Evolutionary conservation across 2,113 vertebrate species (phyloP).

Genomic region (Spilogale gracilis): DNA sequence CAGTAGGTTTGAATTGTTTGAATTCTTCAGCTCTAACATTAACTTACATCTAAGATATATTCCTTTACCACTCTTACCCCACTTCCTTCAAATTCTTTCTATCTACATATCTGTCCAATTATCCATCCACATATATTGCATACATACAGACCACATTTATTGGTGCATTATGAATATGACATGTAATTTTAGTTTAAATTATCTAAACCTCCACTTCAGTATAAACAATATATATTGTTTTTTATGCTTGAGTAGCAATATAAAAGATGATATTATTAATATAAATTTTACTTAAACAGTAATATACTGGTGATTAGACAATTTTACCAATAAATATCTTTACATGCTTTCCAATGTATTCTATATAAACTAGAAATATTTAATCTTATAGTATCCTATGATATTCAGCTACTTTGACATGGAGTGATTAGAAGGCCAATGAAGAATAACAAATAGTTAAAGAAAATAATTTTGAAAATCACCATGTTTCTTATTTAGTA

Average conservation of each 20-base stretch:
- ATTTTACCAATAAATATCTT: not conserved
- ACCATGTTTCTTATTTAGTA: not conserved
- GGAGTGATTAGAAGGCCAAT: not conserved
- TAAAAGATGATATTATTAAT: not conserved
- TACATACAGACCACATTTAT: not conserved
- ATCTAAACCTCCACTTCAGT: not conserved
- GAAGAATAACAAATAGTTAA: not conserved
- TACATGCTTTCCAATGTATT: not conserved
- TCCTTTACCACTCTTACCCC: not conserved
- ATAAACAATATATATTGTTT: not conserved
- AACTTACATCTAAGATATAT: not conserved
- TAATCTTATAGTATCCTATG: not conserved
- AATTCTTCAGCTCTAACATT: not conserved
- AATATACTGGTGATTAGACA: not conserved
- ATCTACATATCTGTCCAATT: not conserved
- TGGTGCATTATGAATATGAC: not conserved
- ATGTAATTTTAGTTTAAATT: not conserved
- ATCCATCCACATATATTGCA: not conserved
- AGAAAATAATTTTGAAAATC: conserved; percentile 1
- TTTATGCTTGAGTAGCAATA: not conserved
- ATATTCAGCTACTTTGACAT: not conserved
- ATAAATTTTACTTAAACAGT: not conserved
- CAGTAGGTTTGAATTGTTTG: not conserved
- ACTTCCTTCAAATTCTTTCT: not conserved
- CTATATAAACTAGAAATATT: not conserved